Evolutionary conservation across 2,113 vertebrate species (phyloP).

Genomic region (Hystrix brachyura): DNA sequence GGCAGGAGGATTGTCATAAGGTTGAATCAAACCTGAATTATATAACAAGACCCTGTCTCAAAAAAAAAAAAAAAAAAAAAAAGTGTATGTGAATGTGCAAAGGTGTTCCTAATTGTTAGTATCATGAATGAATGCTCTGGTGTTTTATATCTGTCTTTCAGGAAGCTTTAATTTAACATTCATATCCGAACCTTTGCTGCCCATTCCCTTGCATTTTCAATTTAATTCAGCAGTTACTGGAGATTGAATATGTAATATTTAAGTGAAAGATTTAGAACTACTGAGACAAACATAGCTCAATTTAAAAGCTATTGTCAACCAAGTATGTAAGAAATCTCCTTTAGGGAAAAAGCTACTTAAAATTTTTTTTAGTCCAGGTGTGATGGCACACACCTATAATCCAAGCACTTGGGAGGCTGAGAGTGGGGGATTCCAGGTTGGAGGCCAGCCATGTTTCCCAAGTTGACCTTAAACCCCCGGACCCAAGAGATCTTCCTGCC

Average conservation of each 20-base stretch:
- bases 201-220: slow-evolving; percentile 27
- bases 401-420: neutral
- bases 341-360: slow-evolving; percentile 3
- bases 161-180: slow-evolving; percentile 31
- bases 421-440: neutral
- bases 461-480: neutral
- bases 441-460: neutral
- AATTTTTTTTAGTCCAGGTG: neutral
- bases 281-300: neutral
- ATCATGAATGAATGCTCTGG: neutral
- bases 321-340: neutral
- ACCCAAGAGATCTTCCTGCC: neutral
- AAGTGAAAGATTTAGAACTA: neutral
- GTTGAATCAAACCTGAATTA: no score
- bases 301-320: slow-evolving; percentile 43
- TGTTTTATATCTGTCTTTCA: neutral
- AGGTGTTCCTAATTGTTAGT: neutral
- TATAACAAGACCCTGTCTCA: no score
- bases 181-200: slow-evolving; percentile 34
- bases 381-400: neutral
- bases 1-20: no score
- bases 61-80: no score
- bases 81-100: neutral
- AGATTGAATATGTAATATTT: neutral
- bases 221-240: slow-evolving; percentile 13